Evolutionary conservation across 1,140 invertebrate genomes (phyloP).

Genomic region (Meloidogyne chitwoodi): DNA sequence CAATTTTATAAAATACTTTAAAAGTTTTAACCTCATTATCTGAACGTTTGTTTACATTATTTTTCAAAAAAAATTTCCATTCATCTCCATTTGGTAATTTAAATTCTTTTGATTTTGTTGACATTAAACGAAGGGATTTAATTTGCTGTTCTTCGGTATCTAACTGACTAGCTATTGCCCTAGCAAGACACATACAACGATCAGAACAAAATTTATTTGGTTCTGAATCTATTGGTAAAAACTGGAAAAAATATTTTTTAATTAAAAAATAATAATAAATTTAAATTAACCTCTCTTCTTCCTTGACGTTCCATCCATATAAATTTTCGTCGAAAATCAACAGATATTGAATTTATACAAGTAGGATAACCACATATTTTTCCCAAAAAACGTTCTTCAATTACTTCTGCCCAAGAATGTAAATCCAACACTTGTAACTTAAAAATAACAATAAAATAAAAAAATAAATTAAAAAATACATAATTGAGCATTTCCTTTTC

Average conservation of each 20-base stretch:
- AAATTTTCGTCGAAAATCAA: constrained; percentile 15
- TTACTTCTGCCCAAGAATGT: constrained; percentile 21
- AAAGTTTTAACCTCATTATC: neutral
- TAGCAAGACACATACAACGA: constrained; percentile 9
- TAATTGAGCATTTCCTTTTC: constrained; percentile 8
- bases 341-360: constrained; percentile 4
- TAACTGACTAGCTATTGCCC: constrained; percentile 7
- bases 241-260: neutral
- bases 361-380: constrained; percentile 18
- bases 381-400: constrained; percentile 31
- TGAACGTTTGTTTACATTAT: neutral
- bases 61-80: constrained; percentile 12
- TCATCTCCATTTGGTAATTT: neutral
- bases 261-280: neutral
- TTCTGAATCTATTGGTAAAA: constrained; percentile 1
- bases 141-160: neutral
- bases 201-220: constrained; percentile 18
- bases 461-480: constrained; percentile 1
- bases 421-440: constrained; percentile 23
- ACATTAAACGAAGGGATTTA: neutral
- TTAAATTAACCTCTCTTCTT: neutral
- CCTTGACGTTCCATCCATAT: neutral
- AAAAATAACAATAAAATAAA: neutral
- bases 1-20: neutral
- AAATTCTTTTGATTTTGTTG: neutral